phyloP scores from a whole-genome alignment of 2,888 invertebrate species.

The Drosophila nr. fundita region DNA sequence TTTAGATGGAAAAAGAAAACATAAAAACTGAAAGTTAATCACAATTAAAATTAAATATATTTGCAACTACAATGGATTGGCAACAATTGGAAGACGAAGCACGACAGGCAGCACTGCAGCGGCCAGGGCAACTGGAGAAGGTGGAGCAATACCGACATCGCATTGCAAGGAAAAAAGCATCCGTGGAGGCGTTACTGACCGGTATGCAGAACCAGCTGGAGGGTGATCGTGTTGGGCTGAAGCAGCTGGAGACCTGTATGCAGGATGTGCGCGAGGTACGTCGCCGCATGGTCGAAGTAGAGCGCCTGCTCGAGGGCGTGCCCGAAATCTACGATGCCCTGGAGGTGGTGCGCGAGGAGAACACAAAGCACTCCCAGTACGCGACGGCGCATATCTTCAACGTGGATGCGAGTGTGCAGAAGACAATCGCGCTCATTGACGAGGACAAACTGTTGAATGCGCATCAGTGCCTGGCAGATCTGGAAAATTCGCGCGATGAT shows the following conservation, averaged over 20 bases:
- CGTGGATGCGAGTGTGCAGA: constrained; percentile 97
- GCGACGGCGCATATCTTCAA: constrained; percentile 99
- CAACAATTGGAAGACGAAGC: constrained; percentile 92
- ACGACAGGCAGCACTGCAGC: constrained; percentile 92
- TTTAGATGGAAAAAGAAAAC: not conserved
- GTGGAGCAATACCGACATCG: constrained; percentile 86
- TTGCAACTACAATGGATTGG: constrained; percentile 84
- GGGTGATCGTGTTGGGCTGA: constrained; percentile 96
- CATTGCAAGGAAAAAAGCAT: constrained; percentile 84
- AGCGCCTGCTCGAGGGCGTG: constrained; percentile 90
- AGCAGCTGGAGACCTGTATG: constrained; percentile 93
- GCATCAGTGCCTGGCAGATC: constrained; percentile 96
- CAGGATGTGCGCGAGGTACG: constrained; percentile 92
- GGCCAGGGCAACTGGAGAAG: constrained; percentile 98
- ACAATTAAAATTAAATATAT: not conserved
- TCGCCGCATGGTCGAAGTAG: constrained; percentile 91
- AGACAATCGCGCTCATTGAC: constrained; percentile 96
- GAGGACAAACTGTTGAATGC: constrained; percentile 98
- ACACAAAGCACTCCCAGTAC: constrained; percentile 97
- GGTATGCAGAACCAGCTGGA: constrained; percentile 99
- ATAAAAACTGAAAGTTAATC: not conserved
- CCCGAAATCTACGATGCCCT: constrained; percentile 92
- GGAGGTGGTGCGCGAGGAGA: constrained; percentile 95
- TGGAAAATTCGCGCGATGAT: constrained; percentile 98
- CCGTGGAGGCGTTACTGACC: constrained; percentile 88